Base-by-base conservation (phyloP, 2,113 vertebrate genomes). In the Macquaria ambigua region DNA sequence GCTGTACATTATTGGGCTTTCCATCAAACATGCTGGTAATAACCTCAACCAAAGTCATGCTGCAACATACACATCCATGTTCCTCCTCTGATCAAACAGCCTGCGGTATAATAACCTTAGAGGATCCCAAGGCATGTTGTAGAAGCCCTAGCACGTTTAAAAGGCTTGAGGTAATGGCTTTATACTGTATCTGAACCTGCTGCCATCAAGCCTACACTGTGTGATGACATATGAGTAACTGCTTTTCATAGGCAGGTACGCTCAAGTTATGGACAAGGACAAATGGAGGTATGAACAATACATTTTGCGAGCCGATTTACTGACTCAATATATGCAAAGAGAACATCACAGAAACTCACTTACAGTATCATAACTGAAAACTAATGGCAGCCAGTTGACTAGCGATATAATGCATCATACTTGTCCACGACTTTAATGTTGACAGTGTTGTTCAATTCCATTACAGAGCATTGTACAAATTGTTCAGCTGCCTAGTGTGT, bases 21-120 rank as follows among this genome's bases (percentile, higher is more conserved):
- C 62, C 62, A 77, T 81, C 83, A 83, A 77, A 67, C 75, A 25
- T 43, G 46, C 58, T 71, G 46, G 16, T 79, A 87, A 87, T 81
- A 77, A 90, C 82, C 81, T 82, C 31, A 0, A 87, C 67, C 67
- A 91, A 87, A 89, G 85, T 84, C 87, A 77, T 31, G 23, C 39
- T 6, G 37, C 16, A 69, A 77, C 72, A 86, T 78, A 48, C 37
- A 50, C 69, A 77, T 55, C 12, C 59, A 69, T 64, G 68, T 7
- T 78, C 58, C 71, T 37, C 25, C 20, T 77, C 25, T 87, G 37
- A 87, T 82, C 5, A 77, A 83, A 71, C 31, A 83, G 46, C 58
- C 58, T 67, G 68, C 15, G 1, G 59, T n/a, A 69, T 83, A 87
- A 89, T 61, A 83, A 82, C 67, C 37, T 81, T n/a, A 75, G 43